phyloP scores from a whole-genome alignment of 2,113 vertebrate genomes.

The Helogale parvula region DNA sequence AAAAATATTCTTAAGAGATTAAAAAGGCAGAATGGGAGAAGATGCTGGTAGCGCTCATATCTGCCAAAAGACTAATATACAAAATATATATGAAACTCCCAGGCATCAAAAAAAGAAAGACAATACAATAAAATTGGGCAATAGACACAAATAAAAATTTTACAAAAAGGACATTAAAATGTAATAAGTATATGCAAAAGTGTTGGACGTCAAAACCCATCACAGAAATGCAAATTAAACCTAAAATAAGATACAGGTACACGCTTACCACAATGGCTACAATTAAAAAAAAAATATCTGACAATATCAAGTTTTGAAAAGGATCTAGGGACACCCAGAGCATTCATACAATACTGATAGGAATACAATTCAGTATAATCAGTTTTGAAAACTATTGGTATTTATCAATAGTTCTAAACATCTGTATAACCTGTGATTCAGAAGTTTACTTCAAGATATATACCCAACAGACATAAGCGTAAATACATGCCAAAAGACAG shows the following conservation, averaged over 20 bases:
- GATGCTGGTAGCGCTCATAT: background rate
- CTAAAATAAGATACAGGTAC: background rate
- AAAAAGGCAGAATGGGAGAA: background rate
- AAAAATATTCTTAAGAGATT: background rate
- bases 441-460: background rate
- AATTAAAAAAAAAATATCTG: background rate
- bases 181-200: background rate
- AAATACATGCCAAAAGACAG: background rate
- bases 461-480: background rate
- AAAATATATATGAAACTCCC: background rate
- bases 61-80: background rate
- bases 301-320: background rate
- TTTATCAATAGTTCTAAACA: background rate
- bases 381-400: background rate
- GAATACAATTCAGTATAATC: background rate
- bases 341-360: background rate
- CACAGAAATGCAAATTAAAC: background rate
- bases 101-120: background rate
- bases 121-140: background rate
- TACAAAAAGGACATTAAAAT: background rate
- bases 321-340: background rate
- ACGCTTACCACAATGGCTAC: background rate
- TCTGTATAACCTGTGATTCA: background rate
- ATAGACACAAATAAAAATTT: background rate
- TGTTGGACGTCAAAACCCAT: background rate